phyloP scores from a whole-genome alignment of 2,113 vertebrate genomes.

The Brachyhypopomus occidentalis region DNA sequence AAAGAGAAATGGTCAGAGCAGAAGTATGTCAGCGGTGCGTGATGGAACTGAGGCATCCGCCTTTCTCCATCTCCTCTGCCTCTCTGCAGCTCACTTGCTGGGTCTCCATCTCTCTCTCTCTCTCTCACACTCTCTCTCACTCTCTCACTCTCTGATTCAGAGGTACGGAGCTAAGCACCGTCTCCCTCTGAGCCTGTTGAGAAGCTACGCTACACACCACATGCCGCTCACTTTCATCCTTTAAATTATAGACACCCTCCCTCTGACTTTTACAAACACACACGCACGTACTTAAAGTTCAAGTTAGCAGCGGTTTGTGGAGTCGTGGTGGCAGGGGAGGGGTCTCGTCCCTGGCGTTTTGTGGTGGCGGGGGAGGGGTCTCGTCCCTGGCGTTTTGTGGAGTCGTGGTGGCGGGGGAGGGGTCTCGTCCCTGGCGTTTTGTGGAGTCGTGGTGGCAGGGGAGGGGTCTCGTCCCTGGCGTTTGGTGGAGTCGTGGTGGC shows the following conservation, averaged over 20 bases:
- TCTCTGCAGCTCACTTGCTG: background rate
- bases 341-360: no score
- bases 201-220: slow-evolving; percentile 36
- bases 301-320: slow-evolving; percentile 16
- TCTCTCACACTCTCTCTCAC: background rate
- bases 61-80: slow-evolving; percentile 6
- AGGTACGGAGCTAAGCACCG: slow-evolving; percentile 29
- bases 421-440: no score
- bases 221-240: slow-evolving; percentile 10
- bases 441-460: no score
- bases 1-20: slow-evolving; percentile 39
- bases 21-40: slow-evolving; percentile 44
- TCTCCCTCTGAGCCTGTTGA: slow-evolving; percentile 38
- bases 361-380: no score
- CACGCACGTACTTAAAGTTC: background rate
- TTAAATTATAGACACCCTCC: slow-evolving; percentile 17
- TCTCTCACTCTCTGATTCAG: slow-evolving; percentile 12
- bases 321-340: no score
- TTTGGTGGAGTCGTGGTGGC: no score
- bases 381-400: no score
- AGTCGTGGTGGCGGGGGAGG: no score
- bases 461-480: no score
- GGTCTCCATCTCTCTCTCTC: background rate
- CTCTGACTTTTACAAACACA: slow-evolving; percentile 19
- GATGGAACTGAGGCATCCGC: slow-evolving; percentile 28